Conservation (phyloP, 2,113 vertebrate species). For the Xyliphius kryptos region DNA sequence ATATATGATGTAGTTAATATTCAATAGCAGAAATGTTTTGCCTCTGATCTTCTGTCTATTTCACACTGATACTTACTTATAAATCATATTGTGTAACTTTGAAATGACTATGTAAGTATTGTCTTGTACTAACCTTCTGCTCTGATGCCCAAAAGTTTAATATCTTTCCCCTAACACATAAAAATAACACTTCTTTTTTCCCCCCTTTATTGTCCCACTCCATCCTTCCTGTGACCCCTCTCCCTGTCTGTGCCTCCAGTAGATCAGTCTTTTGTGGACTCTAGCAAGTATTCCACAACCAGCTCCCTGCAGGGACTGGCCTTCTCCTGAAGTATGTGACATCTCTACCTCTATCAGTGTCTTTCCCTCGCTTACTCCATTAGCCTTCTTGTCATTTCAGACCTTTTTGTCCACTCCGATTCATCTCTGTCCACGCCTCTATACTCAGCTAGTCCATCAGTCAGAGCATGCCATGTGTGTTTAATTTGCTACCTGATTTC, state of each 20-base stretch:
- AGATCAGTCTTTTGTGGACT: conserved; percentile 93
- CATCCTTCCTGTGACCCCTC: conserved; percentile 30
- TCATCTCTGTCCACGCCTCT: conserved; percentile 2
- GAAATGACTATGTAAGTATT: no score
- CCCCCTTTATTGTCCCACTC: conserved; percentile 38
- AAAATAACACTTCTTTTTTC: conserved; percentile 54
- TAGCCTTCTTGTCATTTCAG: conserved; percentile 79
- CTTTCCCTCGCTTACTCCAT: conserved; percentile 62
- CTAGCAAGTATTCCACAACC: conserved; percentile 86
- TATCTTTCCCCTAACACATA: conserved; percentile 54
- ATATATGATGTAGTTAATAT: no score
- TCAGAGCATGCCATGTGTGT: conserved; percentile 55
- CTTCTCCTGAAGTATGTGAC: conserved; percentile 94
- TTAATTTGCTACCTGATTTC: conserved; percentile 67
- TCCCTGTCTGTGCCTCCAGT: conserved; percentile 61
- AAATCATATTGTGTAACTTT: no score
- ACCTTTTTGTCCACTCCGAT: conserved; percentile 34
- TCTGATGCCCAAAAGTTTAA: conserved; percentile 33
- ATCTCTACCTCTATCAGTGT: conserved; percentile 36
- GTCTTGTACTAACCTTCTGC: conserved; percentile 27
- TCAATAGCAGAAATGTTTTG: no score
- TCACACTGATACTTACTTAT: no score
- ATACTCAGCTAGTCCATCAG: conserved; percentile 17
- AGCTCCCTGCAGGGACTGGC: conserved; percentile 88
- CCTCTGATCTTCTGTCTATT: no score